Base-by-base conservation (phyloP, 2,888 invertebrate genomes). In the Plebejus anna region DNA sequence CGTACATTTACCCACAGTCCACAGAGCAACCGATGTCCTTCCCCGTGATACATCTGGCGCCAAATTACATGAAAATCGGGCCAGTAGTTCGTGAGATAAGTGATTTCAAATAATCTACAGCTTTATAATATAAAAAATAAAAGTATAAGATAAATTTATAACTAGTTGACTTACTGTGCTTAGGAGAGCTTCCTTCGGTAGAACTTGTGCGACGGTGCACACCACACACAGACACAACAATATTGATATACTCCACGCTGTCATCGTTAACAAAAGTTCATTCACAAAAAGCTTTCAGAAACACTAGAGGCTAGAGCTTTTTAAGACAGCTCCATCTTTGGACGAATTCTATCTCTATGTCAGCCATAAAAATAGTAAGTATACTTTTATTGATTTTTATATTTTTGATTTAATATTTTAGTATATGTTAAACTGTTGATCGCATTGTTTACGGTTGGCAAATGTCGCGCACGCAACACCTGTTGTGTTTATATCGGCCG, bases 101-200 rank as follows among this genome's bases (percentile, higher is more conserved):
- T 0, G 42, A 1, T 6, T 42, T 42, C 42, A 42, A 7, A 7
- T 6, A 42, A 42, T 42, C 6, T 42, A 42, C 9, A 47, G 47
- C 47, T 47, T 47, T 47, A 47, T 47, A 47, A 9, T 7, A 9
- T 9, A 42, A 9, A 42, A 42, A 42, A 42, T 9, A 7, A 42
- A 42, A 42, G 9, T 42, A 42, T 42, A 2, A 32, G 32, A 7
- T 38, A 38, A 38, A 2, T 2, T 32, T 38, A 38, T 38, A 38
- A 38, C 5, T 9, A 42, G 11, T 71, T n/a, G 11, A 73, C 73
- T 73, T 16, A 73, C 73, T 16, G 73, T 51, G 51, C 73, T 73
- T 28, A 51, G 22, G 7, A 16, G 32, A 55, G 73, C 73, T 28
- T 55, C 73, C 22, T 55, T 73, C 28, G 73, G 73, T 1, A 51